Conservation (phyloP, 2,888 invertebrate genomes). For the Erebia epiphron region DNA sequence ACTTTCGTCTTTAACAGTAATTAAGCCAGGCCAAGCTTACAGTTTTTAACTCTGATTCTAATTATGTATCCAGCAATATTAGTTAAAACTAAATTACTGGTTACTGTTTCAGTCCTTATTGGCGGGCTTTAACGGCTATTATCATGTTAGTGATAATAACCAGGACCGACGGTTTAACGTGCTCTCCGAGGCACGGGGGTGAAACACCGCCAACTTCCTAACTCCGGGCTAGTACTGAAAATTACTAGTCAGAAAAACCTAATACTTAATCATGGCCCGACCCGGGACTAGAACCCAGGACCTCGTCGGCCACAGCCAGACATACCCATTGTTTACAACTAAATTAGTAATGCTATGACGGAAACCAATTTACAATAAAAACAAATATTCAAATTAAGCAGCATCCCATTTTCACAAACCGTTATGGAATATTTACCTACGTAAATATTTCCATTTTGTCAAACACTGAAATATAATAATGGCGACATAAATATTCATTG, state of each 20-base stretch:
- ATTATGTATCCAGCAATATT: neutral
- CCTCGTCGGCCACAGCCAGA: too few relatives aligned
- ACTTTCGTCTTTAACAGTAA: neutral
- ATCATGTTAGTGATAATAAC: too few relatives aligned
- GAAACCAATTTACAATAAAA: slow-evolving; percentile 30
- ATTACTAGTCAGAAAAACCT: too few relatives aligned
- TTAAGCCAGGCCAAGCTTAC: neutral
- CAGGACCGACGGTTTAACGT: too few relatives aligned
- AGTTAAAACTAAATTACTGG: slow-evolving; percentile 15
- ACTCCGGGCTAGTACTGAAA: too few relatives aligned
- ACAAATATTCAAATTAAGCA: slow-evolving; percentile 32
- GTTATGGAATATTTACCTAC: slow-evolving; percentile 29
- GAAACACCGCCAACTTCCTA: too few relatives aligned
- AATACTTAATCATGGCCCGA: too few relatives aligned
- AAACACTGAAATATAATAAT: slow-evolving; percentile 31
- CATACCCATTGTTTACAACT: too few relatives aligned
- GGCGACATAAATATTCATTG: slow-evolving; percentile 31
- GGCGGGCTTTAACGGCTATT: too few relatives aligned
- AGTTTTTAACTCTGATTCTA: neutral
- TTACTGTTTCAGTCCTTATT: too few relatives aligned
- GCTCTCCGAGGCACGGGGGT: too few relatives aligned
- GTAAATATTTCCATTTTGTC: slow-evolving; percentile 34
- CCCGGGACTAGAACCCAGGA: too few relatives aligned
- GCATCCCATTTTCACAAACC: slow-evolving; percentile 28
- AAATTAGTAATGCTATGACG: slow-evolving; percentile 15